Base-by-base conservation (phyloP, 2,113 vertebrate genomes). In the Takifugu flavidus region DNA sequence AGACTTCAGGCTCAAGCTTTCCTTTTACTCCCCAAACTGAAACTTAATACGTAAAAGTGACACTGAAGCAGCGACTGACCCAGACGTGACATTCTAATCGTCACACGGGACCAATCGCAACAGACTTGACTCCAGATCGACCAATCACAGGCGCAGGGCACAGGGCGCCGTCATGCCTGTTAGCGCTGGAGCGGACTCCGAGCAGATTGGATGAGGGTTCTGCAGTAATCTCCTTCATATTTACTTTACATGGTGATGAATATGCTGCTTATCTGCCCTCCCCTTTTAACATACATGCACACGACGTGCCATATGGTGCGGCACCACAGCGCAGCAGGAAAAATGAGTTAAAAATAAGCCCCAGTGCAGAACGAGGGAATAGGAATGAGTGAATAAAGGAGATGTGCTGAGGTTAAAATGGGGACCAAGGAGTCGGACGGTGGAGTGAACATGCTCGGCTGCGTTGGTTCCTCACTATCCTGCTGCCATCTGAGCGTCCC, bases 241-340 rank as follows among this genome's bases (percentile, higher is more conserved):
- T 87, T 89, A 80, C 65, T 70, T 82, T 74, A 78, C 59, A 72
- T 65, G 63, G 61, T 69, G 68, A 46, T 77, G 84, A 86, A 86
- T 82, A 85, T 78, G 53, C 71, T 66, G 52, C 56, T 73, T 67
- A 71, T 82, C 77, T 78, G 25, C 53, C 47, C 20, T 42, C 58
- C 43, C 56, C 25, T 47, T 60, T 74, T 59, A 65, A 58, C 65
- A 62, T 67, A 52, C 46, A 57, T 52, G 25, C 29, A 61, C 52
- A 78, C 44, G 55, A 67, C 34, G 52, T 59, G 46, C 60, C 67
- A 75, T 67, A 81, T 70, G 74, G 46, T 54, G 34, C 2, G 25
- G 64, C 61, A 72, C 11, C 27, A 62, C 29, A 70, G 50, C 34
- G 31, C 74, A 61, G 45, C 53, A 29, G 53, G 49, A 67, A 53